phyloP scores from a whole-genome alignment of 2,113 vertebrate genomes.

The Hemiprocne comata region DNA sequence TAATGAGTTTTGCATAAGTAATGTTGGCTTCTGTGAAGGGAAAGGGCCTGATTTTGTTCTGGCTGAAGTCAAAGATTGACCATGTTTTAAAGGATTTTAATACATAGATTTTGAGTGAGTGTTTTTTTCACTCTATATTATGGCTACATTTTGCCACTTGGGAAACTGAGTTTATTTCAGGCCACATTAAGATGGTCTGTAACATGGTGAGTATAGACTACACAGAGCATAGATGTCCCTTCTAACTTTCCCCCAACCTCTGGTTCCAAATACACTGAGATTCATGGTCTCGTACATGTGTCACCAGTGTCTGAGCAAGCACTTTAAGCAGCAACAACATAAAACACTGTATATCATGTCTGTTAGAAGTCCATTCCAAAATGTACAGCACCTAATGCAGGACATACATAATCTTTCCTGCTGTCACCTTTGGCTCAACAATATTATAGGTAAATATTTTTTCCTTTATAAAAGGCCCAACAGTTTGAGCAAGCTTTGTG shows the following conservation, averaged over 20 bases:
- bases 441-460: slow-evolving; percentile 25
- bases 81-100: neutral
- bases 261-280: neutral
- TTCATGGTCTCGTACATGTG: neutral
- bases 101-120: neutral
- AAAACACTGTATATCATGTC: neutral
- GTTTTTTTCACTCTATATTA: neutral
- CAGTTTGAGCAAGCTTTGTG: neutral
- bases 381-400: neutral
- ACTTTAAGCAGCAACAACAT: neutral
- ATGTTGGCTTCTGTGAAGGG: neutral
- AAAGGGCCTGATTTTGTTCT: neutral
- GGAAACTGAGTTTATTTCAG: neutral
- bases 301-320: neutral
- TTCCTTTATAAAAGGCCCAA: neutral
- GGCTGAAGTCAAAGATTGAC: neutral
- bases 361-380: neutral
- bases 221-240: neutral
- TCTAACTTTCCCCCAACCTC: neutral
- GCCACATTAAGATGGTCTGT: neutral
- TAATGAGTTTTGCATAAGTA: neutral
- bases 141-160: neutral
- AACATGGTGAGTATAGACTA: neutral
- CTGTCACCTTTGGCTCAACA: neutral
- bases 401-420: neutral